phyloP scores from a whole-genome alignment of 2,888 invertebrate species.

The Geophilus truncorum region DNA sequence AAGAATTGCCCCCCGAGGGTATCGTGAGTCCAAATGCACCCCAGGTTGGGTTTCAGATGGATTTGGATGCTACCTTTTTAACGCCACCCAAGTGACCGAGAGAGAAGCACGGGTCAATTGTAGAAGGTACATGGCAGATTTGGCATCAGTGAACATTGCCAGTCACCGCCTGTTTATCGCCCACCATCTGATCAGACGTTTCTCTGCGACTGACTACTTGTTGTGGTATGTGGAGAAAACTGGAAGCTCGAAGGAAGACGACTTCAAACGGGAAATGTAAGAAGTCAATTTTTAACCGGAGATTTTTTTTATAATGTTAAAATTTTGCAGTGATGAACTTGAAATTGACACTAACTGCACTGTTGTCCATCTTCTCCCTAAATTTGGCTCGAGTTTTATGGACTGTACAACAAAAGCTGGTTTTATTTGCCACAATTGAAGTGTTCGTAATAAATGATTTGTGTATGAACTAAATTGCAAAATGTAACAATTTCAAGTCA shows the following conservation, averaged over 20 bases:
- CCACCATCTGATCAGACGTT: neutral
- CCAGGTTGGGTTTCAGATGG: neutral
- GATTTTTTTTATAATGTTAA: neutral
- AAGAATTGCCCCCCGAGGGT: neutral
- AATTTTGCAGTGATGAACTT: neutral
- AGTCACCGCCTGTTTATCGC: neutral
- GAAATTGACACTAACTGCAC: neutral
- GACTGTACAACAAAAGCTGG: neutral
- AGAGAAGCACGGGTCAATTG: neutral
- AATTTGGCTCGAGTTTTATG: neutral
- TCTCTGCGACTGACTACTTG: neutral
- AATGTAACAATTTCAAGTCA: no score
- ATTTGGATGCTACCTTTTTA: neutral
- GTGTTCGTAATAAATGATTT: no score
- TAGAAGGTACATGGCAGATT: neutral
- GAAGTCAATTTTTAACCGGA: neutral
- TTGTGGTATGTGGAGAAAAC: neutral
- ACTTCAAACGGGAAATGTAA: neutral
- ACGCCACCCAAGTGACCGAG: neutral
- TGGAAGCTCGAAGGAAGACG: neutral
- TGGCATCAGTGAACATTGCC: neutral
- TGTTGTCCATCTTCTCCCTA: neutral
- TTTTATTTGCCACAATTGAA: neutral
- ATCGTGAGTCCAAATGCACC: no score
- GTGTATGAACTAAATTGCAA: no score